Evolutionary conservation across 1,140 invertebrate species (phyloP), one percentile per base, ranked within the genome.

Genomic region (Oryctes rhinoceros): DNA sequence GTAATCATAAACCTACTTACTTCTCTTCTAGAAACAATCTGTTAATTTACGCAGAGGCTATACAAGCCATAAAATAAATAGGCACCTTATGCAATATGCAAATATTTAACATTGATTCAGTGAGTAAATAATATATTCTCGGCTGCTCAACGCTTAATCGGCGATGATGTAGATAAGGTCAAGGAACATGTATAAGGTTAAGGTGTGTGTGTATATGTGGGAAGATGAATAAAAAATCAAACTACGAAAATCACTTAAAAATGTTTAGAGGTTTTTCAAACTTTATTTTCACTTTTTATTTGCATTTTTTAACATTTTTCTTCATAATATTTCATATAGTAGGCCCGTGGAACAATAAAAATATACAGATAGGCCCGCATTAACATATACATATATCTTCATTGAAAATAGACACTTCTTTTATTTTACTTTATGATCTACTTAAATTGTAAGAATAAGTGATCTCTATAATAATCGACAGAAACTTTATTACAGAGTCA

Each of bases 311-410:
- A 83, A 82, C 79, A 82, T 85, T 85, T 82, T 76, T 47, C 37
- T 39, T 74, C 37, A 76, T 82, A 35, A 79, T 80, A 81, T 76
- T 81, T 81, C 80, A 81, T 83, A 78, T 80, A 83, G 78, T 78
- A 77, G 84, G 81, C 79, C 80, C 80, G 75, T 85, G 83, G 83
- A 84, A 85, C 84, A 84, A 85, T 85, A 85, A 84, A 85, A 85
- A 85, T 85, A 85, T 84, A 85, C 85, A 85, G 80, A 82, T 84
- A 82, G 82, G 82, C 80, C 85, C 83, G 81, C 79, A 77, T 78
- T 84, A 84, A 85, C 82, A 84, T 85, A 85, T 82, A 85, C 85
- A 84, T 84, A 85, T 85, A 71, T 71, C 65, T 81, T 85, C 82
- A 85, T 82, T 85, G 81, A 85, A 85, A 85, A 85, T 85, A 85